Evolutionary conservation across 2,797 vertebrate genomes (phyloP).

Genomic region (Coilia nasus): DNA sequence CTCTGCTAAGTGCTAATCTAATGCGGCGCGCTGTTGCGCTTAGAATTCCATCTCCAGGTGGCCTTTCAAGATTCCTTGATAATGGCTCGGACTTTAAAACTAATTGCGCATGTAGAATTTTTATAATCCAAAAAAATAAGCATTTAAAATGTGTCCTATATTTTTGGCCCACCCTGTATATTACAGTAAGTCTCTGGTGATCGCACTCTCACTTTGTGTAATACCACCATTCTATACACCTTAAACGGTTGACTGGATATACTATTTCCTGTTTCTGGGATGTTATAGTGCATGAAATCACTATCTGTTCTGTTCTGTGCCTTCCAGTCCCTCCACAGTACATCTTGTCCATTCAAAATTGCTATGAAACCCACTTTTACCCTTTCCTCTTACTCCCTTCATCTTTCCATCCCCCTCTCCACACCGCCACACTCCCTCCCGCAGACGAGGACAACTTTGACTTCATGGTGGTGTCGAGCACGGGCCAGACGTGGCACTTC

Average conservation of each 20-base stretch:
- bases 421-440: not conserved
- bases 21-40: too few relatives aligned
- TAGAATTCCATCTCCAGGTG: too few relatives aligned
- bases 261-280: not conserved
- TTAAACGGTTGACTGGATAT: not conserved
- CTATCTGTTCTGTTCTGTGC: not conserved
- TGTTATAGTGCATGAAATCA: not conserved
- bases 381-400: not conserved
- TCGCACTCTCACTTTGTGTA: not conserved
- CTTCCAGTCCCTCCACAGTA: not conserved
- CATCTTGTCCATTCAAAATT: not conserved
- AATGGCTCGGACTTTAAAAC: too few relatives aligned
- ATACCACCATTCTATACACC: not conserved
- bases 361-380: not conserved
- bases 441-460: constrained; percentile 91
- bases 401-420: not conserved
- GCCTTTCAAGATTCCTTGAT: too few relatives aligned
- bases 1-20: too few relatives aligned
- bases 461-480: constrained; percentile 92
- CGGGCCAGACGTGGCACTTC: constrained; percentile 94
- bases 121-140: too few relatives aligned
- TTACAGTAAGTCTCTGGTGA: not conserved
- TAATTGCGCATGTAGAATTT: too few relatives aligned
- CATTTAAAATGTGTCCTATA: too few relatives aligned
- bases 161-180: too few relatives aligned